phyloP scores from a whole-genome alignment of 2,113 vertebrate species.

The Lasiurus borealis region DNA sequence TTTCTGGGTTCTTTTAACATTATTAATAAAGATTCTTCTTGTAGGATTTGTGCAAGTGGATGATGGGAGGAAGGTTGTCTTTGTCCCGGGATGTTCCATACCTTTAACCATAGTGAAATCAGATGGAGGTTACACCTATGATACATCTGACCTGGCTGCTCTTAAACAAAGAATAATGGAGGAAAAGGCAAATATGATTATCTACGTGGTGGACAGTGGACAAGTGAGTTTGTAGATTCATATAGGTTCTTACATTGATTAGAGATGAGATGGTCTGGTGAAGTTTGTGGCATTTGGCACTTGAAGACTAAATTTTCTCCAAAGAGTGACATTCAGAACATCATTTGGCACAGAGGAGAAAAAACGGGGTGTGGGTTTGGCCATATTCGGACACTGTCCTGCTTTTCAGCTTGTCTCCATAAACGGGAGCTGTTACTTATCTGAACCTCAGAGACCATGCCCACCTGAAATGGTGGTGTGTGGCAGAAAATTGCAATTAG shows the following conservation, averaged over 20 bases:
- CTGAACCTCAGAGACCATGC: neutral
- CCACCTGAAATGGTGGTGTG: neutral
- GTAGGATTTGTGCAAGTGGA: conserved; percentile 94
- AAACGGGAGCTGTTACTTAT: neutral
- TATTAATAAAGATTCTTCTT: neutral
- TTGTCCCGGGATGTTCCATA: conserved; percentile 92
- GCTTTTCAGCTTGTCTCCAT: neutral
- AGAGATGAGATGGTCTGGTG: neutral
- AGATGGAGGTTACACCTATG: conserved; percentile 97
- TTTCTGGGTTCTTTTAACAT: neutral
- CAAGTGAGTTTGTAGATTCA: conserved; percentile 88
- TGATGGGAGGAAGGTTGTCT: conserved; percentile 95
- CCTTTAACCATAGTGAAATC: conserved; percentile 96
- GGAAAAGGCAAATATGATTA: conserved; percentile 94
- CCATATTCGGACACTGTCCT: neutral
- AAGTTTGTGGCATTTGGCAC: neutral
- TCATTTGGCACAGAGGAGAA: neutral
- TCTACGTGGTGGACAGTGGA: conserved; percentile 97
- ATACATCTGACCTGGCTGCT: conserved; percentile 97
- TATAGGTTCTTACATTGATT: neutral
- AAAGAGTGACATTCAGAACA: neutral
- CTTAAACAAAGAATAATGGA: conserved; percentile 91
- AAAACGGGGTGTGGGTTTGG: neutral
- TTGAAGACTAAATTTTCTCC: neutral
- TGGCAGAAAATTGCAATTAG: neutral